Evolutionary conservation across 2,888 invertebrate genomes (phyloP).

Genomic region (Himalopsyche kuldschensis): DNA sequence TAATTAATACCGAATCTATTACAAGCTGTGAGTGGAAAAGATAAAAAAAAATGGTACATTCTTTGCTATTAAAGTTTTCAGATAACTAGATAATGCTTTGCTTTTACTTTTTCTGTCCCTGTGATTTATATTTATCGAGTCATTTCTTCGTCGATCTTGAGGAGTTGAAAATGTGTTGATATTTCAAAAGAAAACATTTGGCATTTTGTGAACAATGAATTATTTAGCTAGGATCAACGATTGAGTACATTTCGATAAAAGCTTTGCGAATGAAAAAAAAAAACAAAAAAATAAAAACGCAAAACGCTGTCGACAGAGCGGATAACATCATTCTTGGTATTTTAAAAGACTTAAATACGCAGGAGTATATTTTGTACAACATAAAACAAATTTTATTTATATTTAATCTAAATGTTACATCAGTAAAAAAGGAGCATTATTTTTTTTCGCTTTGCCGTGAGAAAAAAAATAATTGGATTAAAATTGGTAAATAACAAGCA

Average conservation of each 20-base stretch:
- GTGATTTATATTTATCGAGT: neutral
- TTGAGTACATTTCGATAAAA: constrained; percentile 1
- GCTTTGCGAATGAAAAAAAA: neutral
- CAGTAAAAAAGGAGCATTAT: no score
- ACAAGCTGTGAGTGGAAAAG: no score
- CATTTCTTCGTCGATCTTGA: neutral
- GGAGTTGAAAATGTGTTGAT: neutral
- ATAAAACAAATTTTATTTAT: no score
- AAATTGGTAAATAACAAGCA: no score
- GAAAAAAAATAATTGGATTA: no score
- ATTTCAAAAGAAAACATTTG: neutral
- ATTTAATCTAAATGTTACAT: no score
- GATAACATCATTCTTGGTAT: neutral
- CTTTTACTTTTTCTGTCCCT: no score
- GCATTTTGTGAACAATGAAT: neutral
- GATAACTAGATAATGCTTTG: no score
- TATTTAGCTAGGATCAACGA: neutral
- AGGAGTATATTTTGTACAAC: neutral
- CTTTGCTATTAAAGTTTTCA: no score
- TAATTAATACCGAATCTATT: no score
- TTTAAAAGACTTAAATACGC: neutral
- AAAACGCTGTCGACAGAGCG: neutral
- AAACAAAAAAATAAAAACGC: neutral
- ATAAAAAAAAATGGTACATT: no score
- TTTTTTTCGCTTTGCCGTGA: no score